These are phyloP conservation scores for Tetramorium alpestre DNA, from an alignment of 1,140 invertebrate species.

Conservation along the genomic window DNA sequence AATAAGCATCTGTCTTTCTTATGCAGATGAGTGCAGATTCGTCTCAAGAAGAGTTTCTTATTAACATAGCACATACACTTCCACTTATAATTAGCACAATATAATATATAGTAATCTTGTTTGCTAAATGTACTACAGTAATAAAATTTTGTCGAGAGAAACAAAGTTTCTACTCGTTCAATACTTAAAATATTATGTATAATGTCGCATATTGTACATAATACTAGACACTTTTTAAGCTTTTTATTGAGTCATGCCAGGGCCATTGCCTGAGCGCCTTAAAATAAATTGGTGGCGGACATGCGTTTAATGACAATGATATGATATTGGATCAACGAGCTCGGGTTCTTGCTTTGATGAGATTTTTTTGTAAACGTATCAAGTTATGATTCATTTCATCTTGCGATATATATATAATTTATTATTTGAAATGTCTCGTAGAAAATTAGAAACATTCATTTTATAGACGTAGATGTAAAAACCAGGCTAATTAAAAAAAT, in stretches of 20 bases:
- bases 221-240: slow-evolving; percentile 74
- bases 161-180: too few relatives aligned
- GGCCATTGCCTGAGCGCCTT: slow-evolving; percentile 54
- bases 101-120: too few relatives aligned
- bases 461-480: too few relatives aligned
- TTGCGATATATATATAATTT: not conserved
- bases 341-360: not conserved
- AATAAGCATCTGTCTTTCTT: too few relatives aligned
- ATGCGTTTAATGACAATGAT: slow-evolving; percentile 34
- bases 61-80: too few relatives aligned
- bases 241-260: slow-evolving; percentile 67
- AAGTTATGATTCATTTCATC: not conserved
- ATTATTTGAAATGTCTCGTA: not conserved
- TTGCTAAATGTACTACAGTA: too few relatives aligned
- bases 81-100: too few relatives aligned
- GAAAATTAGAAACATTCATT: not conserved
- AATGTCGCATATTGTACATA: not conserved
- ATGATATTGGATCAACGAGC: slow-evolving; percentile 47
- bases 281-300: slow-evolving; percentile 52
- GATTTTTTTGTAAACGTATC: not conserved
- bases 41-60: too few relatives aligned
- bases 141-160: too few relatives aligned
- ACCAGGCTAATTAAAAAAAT: too few relatives aligned
- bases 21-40: too few relatives aligned
- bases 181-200: not conserved